Base-by-base conservation (phyloP, 2,113 vertebrate species). In the Brevimyrus niger region DNA sequence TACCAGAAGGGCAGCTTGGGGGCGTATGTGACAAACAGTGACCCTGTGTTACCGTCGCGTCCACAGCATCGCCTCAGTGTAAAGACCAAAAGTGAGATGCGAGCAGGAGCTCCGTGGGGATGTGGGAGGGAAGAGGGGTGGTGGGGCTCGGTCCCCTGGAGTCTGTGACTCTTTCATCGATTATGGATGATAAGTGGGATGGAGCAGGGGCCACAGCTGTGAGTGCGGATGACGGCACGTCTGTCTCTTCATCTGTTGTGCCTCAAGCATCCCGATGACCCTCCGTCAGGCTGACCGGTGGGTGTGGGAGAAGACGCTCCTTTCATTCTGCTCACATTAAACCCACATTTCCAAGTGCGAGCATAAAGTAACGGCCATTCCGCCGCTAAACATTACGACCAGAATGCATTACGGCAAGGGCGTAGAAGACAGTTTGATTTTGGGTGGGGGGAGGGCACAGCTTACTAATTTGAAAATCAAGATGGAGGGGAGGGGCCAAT, bases 121-220 rank as follows among this genome's bases (percentile, higher is more conserved):
- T 21, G 46, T 9, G 23, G 83, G 44, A 46, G 46, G 21, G 46
- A 55, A 21, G 19, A 23, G 1, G 83, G 23, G 83, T 9, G 83
- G 23, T n/a, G n/a, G 83, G 23, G 11, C 91, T 44, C 69, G 89
- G 91, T 92, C 94, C 93, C 91, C 90, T 89, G 93, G 93, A 93
- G 92, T 90, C 92, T 91, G 92, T 88, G 91, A 92, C 92, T 93
- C 92, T 91, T 91, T 93, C 91, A 94, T 95, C 93, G 94, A 95
- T 96, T 94, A 95, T 94, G 83, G 92, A 94, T 89, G 84, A 90
- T 51, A 88, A 86, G 84, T 53, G 55, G 48, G 88, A 76, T 46
- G 53, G 7, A 83, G 0, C 38, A 69, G 50, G 51, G 55, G 23
- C n/a, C 42, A 47, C 88, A 61, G 90, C 88, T 84, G 88, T 50